Base-by-base conservation (phyloP, 2,797 vertebrate species). In the Nyctibius grandis region DNA sequence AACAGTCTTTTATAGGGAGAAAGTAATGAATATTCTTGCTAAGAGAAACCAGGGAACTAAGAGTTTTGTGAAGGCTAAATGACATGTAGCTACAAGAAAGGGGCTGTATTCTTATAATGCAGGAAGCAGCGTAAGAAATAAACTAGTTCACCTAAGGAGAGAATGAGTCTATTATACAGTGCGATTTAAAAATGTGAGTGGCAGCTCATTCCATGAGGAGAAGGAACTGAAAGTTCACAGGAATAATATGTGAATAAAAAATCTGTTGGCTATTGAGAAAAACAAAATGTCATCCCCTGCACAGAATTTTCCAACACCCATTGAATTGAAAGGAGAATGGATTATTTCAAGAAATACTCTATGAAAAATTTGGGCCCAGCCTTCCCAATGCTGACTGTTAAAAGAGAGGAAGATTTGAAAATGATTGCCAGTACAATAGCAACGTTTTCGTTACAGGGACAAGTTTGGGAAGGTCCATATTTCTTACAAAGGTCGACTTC, bases 231-330 rank as follows among this genome's bases (percentile, higher is more conserved):
- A 95, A 95, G 63, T 84, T 95, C 79, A 93, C 69, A 42, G 77
- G 60, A 97, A 92, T 83, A 95, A 87, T 87, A 96, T 91, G 38
- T 45, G 91, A 96, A 92, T 94, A 88, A 97, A n/a, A 96, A 96
- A 69, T 85, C 74, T 96, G 88, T 91, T 92, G 82, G 42, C 67
- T 91, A 57, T 54, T 89, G 91, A 95, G 94, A 70, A 93, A 96
- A 95, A 93, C 88, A 97, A 94, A 96, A 96, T 91, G 22, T 88
- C 86, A 91, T 94, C 67, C 34, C 95, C 61, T 85, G 63, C 45
- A 44, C 1, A 85, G 56, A 83, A 72, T 94, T 92, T 68, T 95
- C 56, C 67, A 86, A 45, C 45, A 82, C 8, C 57, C 47, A 44
- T 59, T 67, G 64, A 95, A 86, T 47, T 8, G 4, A 81, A 84